These are phyloP conservation scores for Drosophila chauvacae DNA, from an alignment of 1,140 invertebrate species.

Conservation along the genomic window DNA sequence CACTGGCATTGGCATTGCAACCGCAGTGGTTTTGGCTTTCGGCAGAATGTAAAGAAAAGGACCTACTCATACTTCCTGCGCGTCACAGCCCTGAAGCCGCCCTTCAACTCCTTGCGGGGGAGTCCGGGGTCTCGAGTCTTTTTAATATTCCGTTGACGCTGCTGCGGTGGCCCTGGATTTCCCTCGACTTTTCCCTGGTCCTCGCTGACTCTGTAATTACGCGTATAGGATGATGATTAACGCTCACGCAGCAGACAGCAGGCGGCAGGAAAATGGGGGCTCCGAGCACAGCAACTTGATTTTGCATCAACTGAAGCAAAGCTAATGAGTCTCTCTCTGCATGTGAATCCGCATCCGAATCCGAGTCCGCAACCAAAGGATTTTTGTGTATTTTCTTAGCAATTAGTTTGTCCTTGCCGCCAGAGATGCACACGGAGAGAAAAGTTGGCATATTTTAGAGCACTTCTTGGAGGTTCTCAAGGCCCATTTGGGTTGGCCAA, in stretches of 20 bases:
- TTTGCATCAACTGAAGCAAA: constrained; percentile 74
- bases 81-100: background rate
- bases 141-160: constrained; percentile 61
- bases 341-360: constrained; percentile 47
- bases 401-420: constrained; percentile 66
- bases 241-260: constrained; percentile 59
- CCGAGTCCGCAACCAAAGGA: constrained; percentile 38
- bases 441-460: background rate
- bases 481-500: background rate
- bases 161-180: constrained; percentile 9
- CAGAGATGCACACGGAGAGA: background rate
- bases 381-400: constrained; percentile 67
- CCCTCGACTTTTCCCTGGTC: background rate
- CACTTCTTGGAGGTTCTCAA: background rate
- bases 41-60: constrained; percentile 12
- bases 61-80: background rate
- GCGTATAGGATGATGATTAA: constrained; percentile 82
- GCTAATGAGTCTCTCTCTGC: constrained; percentile 72
- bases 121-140: constrained; percentile 27
- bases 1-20: constrained; percentile 27
- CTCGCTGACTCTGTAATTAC: constrained; percentile 70
- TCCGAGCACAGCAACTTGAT: constrained; percentile 41
- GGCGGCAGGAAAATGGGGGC: constrained; percentile 10
- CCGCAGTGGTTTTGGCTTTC: constrained; percentile 41
- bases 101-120: constrained; percentile 25